phyloP scores from a whole-genome alignment of 2,797 vertebrate species.

The Distichodus sexfasciatus region DNA sequence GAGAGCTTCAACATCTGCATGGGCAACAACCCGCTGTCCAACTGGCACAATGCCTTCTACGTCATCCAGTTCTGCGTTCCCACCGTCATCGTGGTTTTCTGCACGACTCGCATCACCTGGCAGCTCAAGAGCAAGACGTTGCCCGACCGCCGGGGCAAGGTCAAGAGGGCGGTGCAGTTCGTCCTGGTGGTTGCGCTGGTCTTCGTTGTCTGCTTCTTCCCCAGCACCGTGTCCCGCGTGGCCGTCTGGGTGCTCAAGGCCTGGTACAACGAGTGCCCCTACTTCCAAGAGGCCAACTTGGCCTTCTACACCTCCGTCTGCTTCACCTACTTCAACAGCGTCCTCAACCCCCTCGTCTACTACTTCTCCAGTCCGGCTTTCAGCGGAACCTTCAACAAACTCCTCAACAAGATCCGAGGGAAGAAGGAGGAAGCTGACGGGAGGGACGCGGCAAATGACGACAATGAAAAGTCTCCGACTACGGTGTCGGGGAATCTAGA shows the following conservation, averaged over 20 bases:
- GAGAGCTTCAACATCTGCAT: conserved; percentile 82
- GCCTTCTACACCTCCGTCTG: conserved; percentile 75
- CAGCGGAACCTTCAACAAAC: conserved; percentile 63
- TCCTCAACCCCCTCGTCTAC: conserved; percentile 77
- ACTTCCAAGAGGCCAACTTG: conserved; percentile 69
- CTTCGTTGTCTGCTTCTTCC: conserved; percentile 76
- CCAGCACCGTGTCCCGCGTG: conserved; percentile 72
- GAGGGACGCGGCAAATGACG: conserved; percentile 2
- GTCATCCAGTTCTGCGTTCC: conserved; percentile 73
- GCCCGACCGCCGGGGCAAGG: conserved; percentile 72
- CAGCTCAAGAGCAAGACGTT: conserved; percentile 71
- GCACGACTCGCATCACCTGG: conserved; percentile 70
- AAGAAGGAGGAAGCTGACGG: conserved; percentile 45
- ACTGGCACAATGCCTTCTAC: conserved; percentile 78
- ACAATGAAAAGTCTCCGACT: background rate
- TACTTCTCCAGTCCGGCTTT: conserved; percentile 78
- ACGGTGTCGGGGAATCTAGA: conserved; percentile 1
- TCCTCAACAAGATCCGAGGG: conserved; percentile 61
- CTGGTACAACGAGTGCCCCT: conserved; percentile 67
- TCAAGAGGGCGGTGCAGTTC: conserved; percentile 74
- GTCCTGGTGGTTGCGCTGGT: conserved; percentile 72
- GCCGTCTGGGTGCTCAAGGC: conserved; percentile 72
- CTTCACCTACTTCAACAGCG: conserved; percentile 81
- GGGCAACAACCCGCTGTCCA: conserved; percentile 58
- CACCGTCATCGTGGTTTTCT: conserved; percentile 68